These are phyloP conservation scores for Drosophila subsilvestris DNA, from an alignment of 2,888 invertebrate species.

Conservation along the genomic window DNA sequence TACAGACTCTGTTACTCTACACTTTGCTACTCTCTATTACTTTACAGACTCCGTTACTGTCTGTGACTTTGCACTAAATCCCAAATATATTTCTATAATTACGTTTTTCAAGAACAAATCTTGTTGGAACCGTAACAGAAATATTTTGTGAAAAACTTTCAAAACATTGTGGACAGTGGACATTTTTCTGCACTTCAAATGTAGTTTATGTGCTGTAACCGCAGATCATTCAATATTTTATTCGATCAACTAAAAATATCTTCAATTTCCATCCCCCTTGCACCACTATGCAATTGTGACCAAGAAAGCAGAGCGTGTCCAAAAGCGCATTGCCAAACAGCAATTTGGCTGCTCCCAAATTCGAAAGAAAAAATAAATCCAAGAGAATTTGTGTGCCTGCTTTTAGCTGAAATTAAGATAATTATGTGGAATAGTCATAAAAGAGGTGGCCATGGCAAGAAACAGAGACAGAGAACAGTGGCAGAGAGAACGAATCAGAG, in stretches of 20 bases:
- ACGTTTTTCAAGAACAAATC: too few relatives aligned
- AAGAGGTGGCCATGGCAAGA: neutral
- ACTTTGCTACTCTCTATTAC: too few relatives aligned
- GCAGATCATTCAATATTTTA: too few relatives aligned
- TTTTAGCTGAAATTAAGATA: conserved; percentile 64
- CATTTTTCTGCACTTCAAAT: too few relatives aligned
- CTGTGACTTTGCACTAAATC: too few relatives aligned
- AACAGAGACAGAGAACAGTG: conserved; percentile 2
- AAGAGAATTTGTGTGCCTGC: conserved; percentile 23
- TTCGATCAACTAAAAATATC: too few relatives aligned
- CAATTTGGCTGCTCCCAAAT: neutral
- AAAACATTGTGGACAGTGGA: too few relatives aligned
- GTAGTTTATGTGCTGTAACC: too few relatives aligned
- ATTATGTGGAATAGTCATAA: conserved; percentile 36
- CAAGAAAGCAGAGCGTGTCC: conserved; percentile 5
- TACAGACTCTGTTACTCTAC: neutral
- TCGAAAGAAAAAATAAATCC: neutral
- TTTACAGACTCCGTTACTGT: too few relatives aligned
- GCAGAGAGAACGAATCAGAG: neutral
- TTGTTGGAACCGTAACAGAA: too few relatives aligned
- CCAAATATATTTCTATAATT: too few relatives aligned
- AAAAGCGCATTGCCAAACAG: conserved; percentile 4
- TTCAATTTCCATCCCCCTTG: neutral
- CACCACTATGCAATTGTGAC: conserved; percentile 1
- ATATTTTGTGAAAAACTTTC: too few relatives aligned